Base-by-base conservation (phyloP, 1,140 invertebrate species). In the Eumeta japonica region DNA sequence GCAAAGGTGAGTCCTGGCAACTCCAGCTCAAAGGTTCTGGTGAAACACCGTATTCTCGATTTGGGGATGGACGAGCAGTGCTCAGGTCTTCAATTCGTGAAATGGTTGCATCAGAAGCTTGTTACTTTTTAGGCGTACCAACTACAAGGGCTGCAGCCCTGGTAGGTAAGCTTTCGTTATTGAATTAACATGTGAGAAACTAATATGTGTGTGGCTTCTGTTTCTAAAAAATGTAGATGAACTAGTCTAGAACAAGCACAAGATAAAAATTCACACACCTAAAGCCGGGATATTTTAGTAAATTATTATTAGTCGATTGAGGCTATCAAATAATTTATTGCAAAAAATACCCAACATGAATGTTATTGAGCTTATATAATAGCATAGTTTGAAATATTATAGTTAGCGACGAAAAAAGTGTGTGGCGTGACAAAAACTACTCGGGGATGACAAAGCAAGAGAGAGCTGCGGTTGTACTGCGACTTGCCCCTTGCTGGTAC, bases 11-110 rank as follows among this genome's bases (percentile, higher is more conserved):
- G 52, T 61, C 78, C 43, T 85, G 82, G 81, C 84, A 86, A 53
- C 62, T 84, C 0, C 83, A 86, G 43, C 50, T 86, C 19, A 87
- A 87, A 60, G 84, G 84, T 2, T 79, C 82, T 12, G 85, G 84
- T 1, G 58, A 65, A 42, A 86, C 85, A 1, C 84, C 85, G 0
- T 87, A 84, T 61, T 86, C 84, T 0, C 58, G 85, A 10, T 72
- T 76, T 43, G 83, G 80, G 2, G 85, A 87, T 65, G 85, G 85
- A 0, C 59, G 83, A 20, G 83, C 83, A 16, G 84, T 86, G 0
- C 62, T 87, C 3, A 60, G 84, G 10, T 85, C 83, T 3, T 82
- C 79, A n/a, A 67, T 87, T 2, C 58, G 84, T 34, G 85, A 87
- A 67, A 85, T 85, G 68, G 50, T 87, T 0, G 82, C 79, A 24